Evolutionary conservation across 2,113 vertebrate species (phyloP).

Genomic region (Bambusicola thoracicus): DNA sequence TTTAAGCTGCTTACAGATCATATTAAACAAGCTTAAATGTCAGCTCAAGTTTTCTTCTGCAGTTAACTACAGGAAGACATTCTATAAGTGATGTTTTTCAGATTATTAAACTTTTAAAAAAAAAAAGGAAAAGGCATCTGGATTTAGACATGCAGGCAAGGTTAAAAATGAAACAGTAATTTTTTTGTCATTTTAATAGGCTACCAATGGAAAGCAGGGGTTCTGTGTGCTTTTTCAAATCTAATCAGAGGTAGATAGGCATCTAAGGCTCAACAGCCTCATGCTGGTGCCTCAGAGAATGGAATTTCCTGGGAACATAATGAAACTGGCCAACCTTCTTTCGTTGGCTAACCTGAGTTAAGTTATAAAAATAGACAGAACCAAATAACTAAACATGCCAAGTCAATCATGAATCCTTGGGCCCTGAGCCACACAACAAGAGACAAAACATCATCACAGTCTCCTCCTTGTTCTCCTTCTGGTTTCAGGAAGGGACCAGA

Average conservation of each 20-base stretch:
- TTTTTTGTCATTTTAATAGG: conserved; percentile 28
- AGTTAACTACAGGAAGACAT: not conserved
- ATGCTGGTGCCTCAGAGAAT: not conserved
- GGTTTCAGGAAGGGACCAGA: conserved; percentile 1
- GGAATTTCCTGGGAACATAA: conserved; percentile 53
- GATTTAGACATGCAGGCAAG: not conserved
- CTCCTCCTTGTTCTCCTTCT: conserved; percentile 1
- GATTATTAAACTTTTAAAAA: not conserved
- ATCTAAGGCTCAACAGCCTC: conserved; percentile 55
- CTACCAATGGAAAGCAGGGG: conserved; percentile 12
- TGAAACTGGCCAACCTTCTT: conserved; percentile 22
- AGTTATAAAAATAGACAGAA: conserved; percentile 40
- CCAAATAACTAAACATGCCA: not conserved
- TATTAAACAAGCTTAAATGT: not conserved
- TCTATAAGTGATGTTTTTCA: not conserved
- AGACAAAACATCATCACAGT: not conserved
- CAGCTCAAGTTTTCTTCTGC: not conserved
- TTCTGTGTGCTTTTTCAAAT: conserved; percentile 28
- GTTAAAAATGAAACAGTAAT: not conserved
- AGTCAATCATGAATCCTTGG: not conserved
- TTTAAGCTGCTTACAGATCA: not conserved
- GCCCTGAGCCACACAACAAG: not conserved
- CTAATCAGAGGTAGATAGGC: conserved; percentile 49
- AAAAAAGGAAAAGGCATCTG: not conserved
- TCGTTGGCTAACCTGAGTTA: not conserved